Base-by-base conservation (phyloP, 2,888 invertebrate genomes). In the Cephus runcator region DNA sequence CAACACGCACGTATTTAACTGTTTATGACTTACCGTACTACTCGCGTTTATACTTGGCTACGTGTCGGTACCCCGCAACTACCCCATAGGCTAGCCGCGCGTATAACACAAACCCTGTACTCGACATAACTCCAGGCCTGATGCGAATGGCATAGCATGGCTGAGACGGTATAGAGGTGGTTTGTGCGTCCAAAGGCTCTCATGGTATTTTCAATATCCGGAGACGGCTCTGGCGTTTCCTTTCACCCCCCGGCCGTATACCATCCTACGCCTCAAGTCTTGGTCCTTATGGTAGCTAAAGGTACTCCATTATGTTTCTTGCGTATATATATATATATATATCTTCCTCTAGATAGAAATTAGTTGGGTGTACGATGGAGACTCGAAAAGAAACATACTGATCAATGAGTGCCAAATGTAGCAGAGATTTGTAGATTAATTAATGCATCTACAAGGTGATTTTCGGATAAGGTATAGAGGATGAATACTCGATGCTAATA, bases 161-260 rank as follows among this genome's bases (percentile, higher is more conserved):
- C 36, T 56, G 77, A 36, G 81, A 80, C 36, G 73, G 76, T 77
- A 71, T 77, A 75, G 79, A 75, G 73, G 78, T 81, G 82, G 85
- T 85, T 84, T 82, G 83, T 80, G 81, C 79, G 82, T 83, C 82
- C 83, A 82, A 80, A 84, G 84, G 80, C 83, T 85, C 85, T 83
- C 85, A 84, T 86, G 87, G 88, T 88, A 89, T 89, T 89, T 89
- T 89, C 89, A 89, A 89, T 89, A 89, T 89, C 89, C 89, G 88
- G 85, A 81, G 79, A 80, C 81, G 83, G 85, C 77, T 82, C 84
- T 78, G 79, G 78, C 81, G 83, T 84, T 82, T 83, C 80, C 75
- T 80, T 79, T 74, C 76, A 69, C 80, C 73, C 69, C 77, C 76
- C 78, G 75, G 77, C 78, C 0, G 40, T 23, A 71, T 23, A 12